Conservation (phyloP, 92 coral and sea anemone species). For the Galaxea fascicularis region DNA sequence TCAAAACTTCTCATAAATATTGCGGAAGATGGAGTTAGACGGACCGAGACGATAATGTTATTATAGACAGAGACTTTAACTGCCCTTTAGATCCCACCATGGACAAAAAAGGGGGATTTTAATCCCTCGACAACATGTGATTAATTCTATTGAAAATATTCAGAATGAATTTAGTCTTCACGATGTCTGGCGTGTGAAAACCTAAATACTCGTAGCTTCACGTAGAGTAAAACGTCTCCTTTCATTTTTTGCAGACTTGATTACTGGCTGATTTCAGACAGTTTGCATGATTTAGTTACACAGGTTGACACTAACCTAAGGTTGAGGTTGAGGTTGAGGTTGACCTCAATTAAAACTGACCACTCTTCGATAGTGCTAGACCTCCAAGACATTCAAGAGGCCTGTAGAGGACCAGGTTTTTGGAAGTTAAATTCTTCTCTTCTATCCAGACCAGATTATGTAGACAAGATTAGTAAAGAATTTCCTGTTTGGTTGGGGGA, state of each 20-base stretch:
- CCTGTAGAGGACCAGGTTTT: too few relatives aligned
- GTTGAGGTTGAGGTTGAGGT: too few relatives aligned
- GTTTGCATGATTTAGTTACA: too few relatives aligned
- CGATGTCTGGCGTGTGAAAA: constrained; percentile 24
- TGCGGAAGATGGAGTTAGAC: background rate
- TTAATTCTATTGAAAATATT: constrained; percentile 12
- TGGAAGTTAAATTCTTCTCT: too few relatives aligned
- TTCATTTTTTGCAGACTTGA: constrained; percentile 24
- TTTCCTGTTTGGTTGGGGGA: too few relatives aligned
- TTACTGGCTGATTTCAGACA: constrained; percentile 31
- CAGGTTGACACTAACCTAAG: too few relatives aligned
- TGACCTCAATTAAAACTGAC: too few relatives aligned
- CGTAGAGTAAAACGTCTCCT: constrained; percentile 15
- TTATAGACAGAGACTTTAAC: background rate
- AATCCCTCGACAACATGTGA: constrained; percentile 13
- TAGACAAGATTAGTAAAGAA: too few relatives aligned
- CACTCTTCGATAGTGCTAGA: too few relatives aligned
- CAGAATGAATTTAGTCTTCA: constrained; percentile 20
- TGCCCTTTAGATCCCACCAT: background rate
- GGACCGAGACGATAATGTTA: constrained; percentile 1
- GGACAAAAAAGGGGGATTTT: constrained; percentile 25
- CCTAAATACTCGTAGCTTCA: constrained; percentile 6
- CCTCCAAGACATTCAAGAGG: too few relatives aligned
- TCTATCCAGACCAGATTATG: too few relatives aligned
- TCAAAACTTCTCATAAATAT: background rate